phyloP scores from a whole-genome alignment of 2,797 vertebrate species.

The Sebastiscus tertius region DNA sequence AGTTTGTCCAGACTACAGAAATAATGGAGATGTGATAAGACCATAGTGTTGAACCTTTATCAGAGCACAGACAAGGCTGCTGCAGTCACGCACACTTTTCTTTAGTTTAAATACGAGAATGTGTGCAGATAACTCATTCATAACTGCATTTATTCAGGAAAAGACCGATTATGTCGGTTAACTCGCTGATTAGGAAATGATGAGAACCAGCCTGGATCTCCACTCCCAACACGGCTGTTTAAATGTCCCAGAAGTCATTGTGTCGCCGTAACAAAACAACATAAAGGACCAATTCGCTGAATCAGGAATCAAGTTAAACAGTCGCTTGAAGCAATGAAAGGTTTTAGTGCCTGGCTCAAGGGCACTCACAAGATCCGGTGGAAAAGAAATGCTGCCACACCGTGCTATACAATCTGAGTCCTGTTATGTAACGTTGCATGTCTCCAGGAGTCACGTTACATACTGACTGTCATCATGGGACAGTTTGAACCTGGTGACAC shows the following conservation, averaged over 20 bases:
- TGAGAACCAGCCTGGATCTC: background rate
- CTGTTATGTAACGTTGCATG: background rate
- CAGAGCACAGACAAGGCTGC: background rate
- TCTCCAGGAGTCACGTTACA: conserved; percentile 8
- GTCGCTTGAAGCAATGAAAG: background rate
- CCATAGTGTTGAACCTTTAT: background rate
- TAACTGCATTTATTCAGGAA: background rate
- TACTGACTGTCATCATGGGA: background rate
- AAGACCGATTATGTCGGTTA: background rate
- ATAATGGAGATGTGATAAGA: background rate
- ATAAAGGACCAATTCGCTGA: background rate
- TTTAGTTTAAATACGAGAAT: background rate
- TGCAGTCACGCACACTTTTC: background rate
- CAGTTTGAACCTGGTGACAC: background rate
- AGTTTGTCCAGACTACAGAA: background rate
- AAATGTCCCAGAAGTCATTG: background rate
- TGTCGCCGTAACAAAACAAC: background rate
- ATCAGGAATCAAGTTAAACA: background rate
- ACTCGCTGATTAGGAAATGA: background rate
- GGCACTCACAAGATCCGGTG: background rate
- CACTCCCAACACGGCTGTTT: background rate
- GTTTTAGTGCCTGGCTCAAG: background rate
- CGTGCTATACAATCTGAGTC: background rate
- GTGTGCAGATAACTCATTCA: background rate
- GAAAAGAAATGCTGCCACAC: background rate